Conservation (phyloP, 2,797 vertebrate species). For the Ataeniobius toweri region DNA sequence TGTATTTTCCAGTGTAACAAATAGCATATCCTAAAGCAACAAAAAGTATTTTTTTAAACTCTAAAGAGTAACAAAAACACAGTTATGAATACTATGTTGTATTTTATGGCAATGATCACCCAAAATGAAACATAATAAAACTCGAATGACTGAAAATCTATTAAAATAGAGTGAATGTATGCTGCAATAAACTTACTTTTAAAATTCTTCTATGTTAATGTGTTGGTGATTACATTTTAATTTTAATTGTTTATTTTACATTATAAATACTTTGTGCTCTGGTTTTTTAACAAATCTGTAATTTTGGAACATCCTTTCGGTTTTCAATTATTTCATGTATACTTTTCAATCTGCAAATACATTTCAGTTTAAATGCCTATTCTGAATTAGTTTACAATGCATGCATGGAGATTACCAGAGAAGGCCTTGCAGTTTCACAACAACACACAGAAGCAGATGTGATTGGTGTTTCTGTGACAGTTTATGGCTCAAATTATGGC, state of each 20-base stretch:
- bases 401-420: constrained; percentile 4
- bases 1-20: not conserved
- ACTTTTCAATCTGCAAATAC: not conserved
- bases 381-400: not conserved
- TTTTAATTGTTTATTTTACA: not conserved
- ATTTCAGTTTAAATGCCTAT: not conserved
- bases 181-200: no score
- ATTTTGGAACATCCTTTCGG: not conserved
- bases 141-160: no score
- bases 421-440: constrained; percentile 7
- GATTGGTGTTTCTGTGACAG: constrained; percentile 46
- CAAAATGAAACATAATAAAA: no score
- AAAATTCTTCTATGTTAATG: not conserved
- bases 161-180: no score
- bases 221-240: not conserved
- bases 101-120: no score
- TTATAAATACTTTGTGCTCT: not conserved
- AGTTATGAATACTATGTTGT: not conserved
- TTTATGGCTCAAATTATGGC: constrained; percentile 29
- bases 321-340: not conserved
- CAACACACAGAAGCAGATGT: constrained; percentile 25
- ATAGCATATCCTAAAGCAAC: not conserved
- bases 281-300: not conserved
- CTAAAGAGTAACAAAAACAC: not conserved
- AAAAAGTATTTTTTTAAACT: not conserved